phyloP scores from a whole-genome alignment of 2,113 vertebrate genomes.

The Xiphias gladius region DNA sequence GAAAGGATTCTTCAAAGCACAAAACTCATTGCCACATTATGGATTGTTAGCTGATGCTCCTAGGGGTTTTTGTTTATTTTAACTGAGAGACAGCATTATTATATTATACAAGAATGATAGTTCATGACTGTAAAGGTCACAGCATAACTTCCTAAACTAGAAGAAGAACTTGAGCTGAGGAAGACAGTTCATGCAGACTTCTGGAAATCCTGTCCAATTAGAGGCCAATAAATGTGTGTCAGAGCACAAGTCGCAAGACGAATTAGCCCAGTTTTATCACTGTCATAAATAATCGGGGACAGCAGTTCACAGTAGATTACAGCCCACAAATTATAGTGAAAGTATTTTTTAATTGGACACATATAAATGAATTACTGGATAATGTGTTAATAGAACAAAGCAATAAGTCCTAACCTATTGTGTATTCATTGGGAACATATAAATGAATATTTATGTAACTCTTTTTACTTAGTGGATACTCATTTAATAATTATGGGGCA shows the following conservation, averaged over 20 bases:
- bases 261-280: constrained; percentile 36
- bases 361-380: constrained; percentile 11
- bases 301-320: constrained; percentile 15
- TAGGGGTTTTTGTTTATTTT: not conserved
- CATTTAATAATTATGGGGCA: not conserved
- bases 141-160: not conserved
- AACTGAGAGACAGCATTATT: not conserved
- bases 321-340: constrained; percentile 17
- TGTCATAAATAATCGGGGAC: not conserved
- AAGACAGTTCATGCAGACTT: not conserved
- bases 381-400: not conserved
- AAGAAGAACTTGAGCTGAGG: not conserved
- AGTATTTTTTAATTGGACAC: constrained; percentile 26
- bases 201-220: constrained; percentile 40
- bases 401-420: not conserved
- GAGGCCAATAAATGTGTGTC: constrained; percentile 41
- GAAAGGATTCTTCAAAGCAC: constrained; percentile 4
- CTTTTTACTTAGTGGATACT: not conserved
- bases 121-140: constrained; percentile 20
- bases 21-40: not conserved
- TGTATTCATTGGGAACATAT: not conserved
- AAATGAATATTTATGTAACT: not conserved
- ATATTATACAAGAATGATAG: not conserved
- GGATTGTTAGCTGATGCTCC: constrained; percentile 4
- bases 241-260: constrained; percentile 7